phyloP scores from a whole-genome alignment of 2,797 vertebrate species.

The Melanotaenia pygmaea region DNA sequence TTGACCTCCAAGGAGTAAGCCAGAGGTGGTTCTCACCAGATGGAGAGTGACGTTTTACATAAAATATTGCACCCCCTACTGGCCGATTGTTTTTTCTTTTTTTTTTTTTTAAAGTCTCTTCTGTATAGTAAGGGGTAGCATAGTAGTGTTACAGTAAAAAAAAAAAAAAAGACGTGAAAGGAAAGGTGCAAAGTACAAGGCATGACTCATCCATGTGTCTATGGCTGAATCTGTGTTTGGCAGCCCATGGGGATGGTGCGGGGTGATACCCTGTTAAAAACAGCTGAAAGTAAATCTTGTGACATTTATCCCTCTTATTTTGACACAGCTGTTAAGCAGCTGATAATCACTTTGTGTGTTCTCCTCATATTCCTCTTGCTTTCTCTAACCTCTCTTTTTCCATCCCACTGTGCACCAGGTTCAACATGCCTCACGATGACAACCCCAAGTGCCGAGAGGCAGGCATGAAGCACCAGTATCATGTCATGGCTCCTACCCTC shows the following conservation, averaged over 20 bases:
- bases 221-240: conserved; percentile 30
- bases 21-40: conserved; percentile 39
- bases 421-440: conserved; percentile 97
- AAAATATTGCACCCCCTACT: conserved; percentile 13
- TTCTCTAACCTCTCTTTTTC: conserved; percentile 2
- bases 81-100: background rate
- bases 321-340: conserved; percentile 52
- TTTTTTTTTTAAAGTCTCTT: conserved; percentile 1
- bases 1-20: conserved; percentile 49
- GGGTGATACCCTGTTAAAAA: conserved; percentile 41
- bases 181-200: conserved; percentile 5
- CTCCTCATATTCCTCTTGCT: conserved; percentile 25
- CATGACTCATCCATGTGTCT: conserved; percentile 16
- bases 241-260: conserved; percentile 6
- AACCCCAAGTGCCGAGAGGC: conserved; percentile 94
- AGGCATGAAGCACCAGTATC: conserved; percentile 92
- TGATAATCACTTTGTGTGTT: conserved; percentile 60
- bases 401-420: conserved; percentile 76
- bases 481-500: conserved; percentile 97
- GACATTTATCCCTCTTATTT: conserved; percentile 66
- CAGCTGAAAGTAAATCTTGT: conserved; percentile 57
- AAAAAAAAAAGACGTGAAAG: conserved; percentile 7
- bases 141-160: conserved; percentile 12
- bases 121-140: conserved; percentile 3
- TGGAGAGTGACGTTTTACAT: conserved; percentile 14